These are phyloP conservation scores for Recurvirostra avosetta DNA, from an alignment of 2,113 vertebrate species.

Conservation along the genomic window DNA sequence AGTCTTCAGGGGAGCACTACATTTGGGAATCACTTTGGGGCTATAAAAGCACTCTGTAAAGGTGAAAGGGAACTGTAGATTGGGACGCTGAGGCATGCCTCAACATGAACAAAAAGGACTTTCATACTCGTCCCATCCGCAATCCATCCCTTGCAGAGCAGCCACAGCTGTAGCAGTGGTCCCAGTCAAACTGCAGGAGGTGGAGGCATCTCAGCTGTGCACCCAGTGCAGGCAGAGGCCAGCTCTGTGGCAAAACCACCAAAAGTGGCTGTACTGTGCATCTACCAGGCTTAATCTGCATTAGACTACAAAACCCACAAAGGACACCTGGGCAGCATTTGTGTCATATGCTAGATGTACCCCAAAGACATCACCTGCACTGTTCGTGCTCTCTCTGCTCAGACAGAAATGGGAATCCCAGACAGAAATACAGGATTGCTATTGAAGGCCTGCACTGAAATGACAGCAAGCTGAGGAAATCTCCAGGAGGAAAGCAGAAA, in stretches of 20 bases:
- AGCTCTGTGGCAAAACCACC: neutral
- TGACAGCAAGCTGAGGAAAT: neutral
- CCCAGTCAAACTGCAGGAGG: neutral
- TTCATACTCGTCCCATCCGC: accelerated
- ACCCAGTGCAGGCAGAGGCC: neutral
- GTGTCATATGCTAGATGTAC: accelerated
- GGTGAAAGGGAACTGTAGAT: neutral
- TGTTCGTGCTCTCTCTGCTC: neutral
- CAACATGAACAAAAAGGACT: neutral
- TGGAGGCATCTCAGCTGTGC: neutral
- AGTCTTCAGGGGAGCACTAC: neutral
- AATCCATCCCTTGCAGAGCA: neutral
- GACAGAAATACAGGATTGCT: neutral
- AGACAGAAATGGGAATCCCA: neutral
- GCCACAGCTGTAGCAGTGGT: neutral
- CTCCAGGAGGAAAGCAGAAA: neutral
- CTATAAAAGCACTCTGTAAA: neutral
- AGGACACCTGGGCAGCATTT: accelerated
- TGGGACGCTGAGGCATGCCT: neutral
- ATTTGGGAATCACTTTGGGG: neutral
- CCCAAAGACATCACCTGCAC: neutral
- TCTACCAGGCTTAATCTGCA: neutral
- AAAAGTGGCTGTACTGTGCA: accelerated
- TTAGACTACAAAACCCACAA: neutral
- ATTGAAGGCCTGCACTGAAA: neutral